Percentiles rank a stretch among this genome's conserved stretches.
Conservation (phyloP, 2,797 vertebrate species). For the Myripristis murdjan region DNA sequence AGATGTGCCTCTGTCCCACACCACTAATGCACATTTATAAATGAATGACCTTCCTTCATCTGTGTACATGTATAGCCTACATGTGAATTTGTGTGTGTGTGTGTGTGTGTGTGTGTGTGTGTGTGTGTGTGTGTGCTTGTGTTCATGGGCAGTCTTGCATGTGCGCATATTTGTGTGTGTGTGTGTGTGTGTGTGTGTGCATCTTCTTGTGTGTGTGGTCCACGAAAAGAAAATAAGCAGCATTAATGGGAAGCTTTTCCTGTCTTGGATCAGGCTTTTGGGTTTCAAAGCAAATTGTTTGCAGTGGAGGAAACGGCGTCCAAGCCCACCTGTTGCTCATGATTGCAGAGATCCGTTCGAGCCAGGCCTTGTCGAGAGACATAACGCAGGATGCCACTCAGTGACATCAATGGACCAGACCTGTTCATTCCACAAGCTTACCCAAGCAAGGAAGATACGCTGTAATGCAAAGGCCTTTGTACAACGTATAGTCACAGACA, state of each 20-base stretch:
- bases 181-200: neutral
- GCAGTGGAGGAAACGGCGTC: constrained; percentile 70
- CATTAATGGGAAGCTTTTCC: constrained; percentile 81
- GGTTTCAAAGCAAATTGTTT: constrained; percentile 81
- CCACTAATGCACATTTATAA: neutral
- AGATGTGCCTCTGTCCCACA: constrained; percentile 8
- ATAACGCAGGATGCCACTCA: constrained; percentile 57
- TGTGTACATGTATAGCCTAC: neutral
- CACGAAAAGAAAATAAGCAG: constrained; percentile 80
- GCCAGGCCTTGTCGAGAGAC: constrained; percentile 68
- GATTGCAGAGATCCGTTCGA: constrained; percentile 78
- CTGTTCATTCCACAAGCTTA: constrained; percentile 57
- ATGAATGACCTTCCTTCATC: constrained; percentile 3
- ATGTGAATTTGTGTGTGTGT: neutral
- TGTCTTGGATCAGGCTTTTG: constrained; percentile 76
- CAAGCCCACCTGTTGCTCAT: constrained; percentile 83
- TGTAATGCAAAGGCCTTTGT: constrained; percentile 18
- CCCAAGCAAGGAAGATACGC: constrained; percentile 47
- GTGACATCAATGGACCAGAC: constrained; percentile 49
- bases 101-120: constrained; percentile 38
- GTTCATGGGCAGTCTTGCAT: neutral
- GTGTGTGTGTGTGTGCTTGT: constrained; percentile 39
- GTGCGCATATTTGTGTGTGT: too few relatives aligned
- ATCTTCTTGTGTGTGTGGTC: constrained; percentile 78
- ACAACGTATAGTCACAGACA: constrained; percentile 35